Evolutionary conservation across 2,888 invertebrate genomes (phyloP).

Genomic region (Acanthococcus lagerstroemiae): DNA sequence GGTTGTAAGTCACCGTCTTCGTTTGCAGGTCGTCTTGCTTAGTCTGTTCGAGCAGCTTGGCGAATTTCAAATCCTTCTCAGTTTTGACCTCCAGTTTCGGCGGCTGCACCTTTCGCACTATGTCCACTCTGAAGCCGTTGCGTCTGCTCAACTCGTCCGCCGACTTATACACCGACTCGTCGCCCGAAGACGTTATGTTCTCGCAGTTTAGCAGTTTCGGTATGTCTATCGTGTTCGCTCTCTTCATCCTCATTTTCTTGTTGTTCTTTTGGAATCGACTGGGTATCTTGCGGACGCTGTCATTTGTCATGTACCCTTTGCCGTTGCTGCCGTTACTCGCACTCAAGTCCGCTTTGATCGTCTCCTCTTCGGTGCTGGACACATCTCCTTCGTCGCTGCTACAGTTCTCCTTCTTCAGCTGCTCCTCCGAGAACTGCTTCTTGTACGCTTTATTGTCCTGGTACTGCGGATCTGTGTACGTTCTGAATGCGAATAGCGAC

Average conservation of each 20-base stretch:
- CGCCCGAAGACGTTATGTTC: slow-evolving; percentile 40
- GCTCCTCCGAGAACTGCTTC: not conserved
- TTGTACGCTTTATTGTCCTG: not conserved
- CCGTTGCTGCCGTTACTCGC: not conserved
- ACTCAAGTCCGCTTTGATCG: slow-evolving; percentile 34
- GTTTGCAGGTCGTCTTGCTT: slow-evolving; percentile 45
- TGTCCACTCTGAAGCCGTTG: not conserved
- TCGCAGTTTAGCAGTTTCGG: slow-evolving; percentile 2
- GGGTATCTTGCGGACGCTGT: slow-evolving; percentile 31
- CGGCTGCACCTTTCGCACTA: not conserved
- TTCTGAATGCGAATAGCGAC: not conserved
- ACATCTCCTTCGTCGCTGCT: slow-evolving; percentile 35
- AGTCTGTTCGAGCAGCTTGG: slow-evolving; percentile 69
- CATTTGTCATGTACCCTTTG: not conserved
- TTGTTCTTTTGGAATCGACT: slow-evolving; percentile 41
- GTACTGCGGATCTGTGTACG: not conserved
- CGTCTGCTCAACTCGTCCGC: slow-evolving; percentile 35
- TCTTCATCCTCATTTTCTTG: slow-evolving; percentile 68
- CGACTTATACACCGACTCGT: slow-evolving; percentile 44
- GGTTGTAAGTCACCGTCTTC: slow-evolving; percentile 40
- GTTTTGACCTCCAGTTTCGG: slow-evolving; percentile 59
- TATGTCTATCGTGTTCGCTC: slow-evolving; percentile 81
- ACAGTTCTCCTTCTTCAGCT: slow-evolving; percentile 19
- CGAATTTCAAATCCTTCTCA: slow-evolving; percentile 72
- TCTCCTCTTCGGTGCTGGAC: slow-evolving; percentile 37